phyloP scores from a whole-genome alignment of 1,140 invertebrate species.

The Drosophila saltans region DNA sequence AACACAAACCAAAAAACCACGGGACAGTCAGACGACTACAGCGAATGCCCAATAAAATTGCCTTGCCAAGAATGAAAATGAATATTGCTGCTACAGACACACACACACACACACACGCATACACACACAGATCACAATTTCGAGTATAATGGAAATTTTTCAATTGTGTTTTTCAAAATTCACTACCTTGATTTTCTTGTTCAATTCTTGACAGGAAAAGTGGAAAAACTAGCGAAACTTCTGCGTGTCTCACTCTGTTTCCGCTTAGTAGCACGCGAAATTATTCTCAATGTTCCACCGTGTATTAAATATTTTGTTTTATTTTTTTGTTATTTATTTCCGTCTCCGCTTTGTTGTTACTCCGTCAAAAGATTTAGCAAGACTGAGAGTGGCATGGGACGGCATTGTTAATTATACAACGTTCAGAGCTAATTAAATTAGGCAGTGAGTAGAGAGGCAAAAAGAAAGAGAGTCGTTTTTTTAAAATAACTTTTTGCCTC shows the following conservation, averaged over 20 bases:
- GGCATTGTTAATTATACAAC: conserved; percentile 46
- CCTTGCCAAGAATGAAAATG: conserved; percentile 39
- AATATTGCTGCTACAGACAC: conserved; percentile 23
- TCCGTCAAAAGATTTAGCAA: conserved; percentile 49
- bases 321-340: conserved; percentile 37
- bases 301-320: conserved; percentile 3
- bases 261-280: conserved; percentile 25
- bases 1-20: conserved; percentile 11
- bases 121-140: conserved; percentile 45
- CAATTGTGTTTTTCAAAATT: conserved; percentile 14
- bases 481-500: neutral
- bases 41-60: conserved; percentile 8
- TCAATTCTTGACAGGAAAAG: conserved; percentile 19
- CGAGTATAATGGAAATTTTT: conserved; percentile 78
- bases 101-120: conserved; percentile 32
- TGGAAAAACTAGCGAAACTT: conserved; percentile 52
- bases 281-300: neutral
- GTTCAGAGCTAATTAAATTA: conserved; percentile 67
- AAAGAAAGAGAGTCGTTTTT: conserved; percentile 10
- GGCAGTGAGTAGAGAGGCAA: conserved; percentile 41
- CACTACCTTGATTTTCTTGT: conserved; percentile 53
- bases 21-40: conserved; percentile 23
- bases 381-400: conserved; percentile 50
- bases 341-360: conserved; percentile 52
- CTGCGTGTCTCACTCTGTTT: conserved; percentile 49